Evolutionary conservation across 2,797 vertebrate species (phyloP).

Genomic region (Paedocypris micromegethes): DNA sequence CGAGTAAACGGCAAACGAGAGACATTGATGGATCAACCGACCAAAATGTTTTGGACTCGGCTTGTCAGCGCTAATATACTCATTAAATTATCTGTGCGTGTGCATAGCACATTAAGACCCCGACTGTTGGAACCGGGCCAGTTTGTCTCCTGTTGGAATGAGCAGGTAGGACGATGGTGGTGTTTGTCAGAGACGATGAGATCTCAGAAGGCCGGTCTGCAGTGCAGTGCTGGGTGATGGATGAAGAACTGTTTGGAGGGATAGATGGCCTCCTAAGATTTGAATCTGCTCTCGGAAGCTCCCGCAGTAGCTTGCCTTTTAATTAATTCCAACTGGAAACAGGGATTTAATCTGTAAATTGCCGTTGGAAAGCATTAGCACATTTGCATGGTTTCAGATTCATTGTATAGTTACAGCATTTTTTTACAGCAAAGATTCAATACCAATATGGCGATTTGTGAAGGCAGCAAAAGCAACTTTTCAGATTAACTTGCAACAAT

Average conservation of each 20-base stretch:
- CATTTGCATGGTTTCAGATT: background rate
- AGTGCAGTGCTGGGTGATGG: slow-evolving; percentile 24
- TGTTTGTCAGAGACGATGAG: slow-evolving; percentile 13
- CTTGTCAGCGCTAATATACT: slow-evolving; percentile 45
- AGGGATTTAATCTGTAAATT: slow-evolving; percentile 11
- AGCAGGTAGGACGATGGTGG: slow-evolving; percentile 5
- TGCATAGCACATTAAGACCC: slow-evolving; percentile 35
- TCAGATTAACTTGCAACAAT: no score
- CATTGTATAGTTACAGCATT: background rate
- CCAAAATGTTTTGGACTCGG: slow-evolving; percentile 45
- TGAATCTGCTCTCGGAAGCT: slow-evolving; percentile 13
- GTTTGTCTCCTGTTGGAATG: slow-evolving; percentile 1
- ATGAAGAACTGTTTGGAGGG: slow-evolving; percentile 19
- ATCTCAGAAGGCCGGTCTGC: slow-evolving; percentile 23
- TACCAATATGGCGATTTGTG: background rate
- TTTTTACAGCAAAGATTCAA: background rate
- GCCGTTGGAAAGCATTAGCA: background rate
- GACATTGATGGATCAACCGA: slow-evolving; percentile 46
- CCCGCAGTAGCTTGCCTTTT: slow-evolving; percentile 14
- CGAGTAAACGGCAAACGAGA: slow-evolving; percentile 14
- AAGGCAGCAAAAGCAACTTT: background rate
- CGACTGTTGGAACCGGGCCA: slow-evolving; percentile 39
- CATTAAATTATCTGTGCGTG: slow-evolving; percentile 44
- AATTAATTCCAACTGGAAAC: slow-evolving; percentile 11
- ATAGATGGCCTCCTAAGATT: slow-evolving; percentile 29